Conservation (phyloP, 37 sponge, comb jelly and placozoan species). For the Ephydatia muelleri region DNA sequence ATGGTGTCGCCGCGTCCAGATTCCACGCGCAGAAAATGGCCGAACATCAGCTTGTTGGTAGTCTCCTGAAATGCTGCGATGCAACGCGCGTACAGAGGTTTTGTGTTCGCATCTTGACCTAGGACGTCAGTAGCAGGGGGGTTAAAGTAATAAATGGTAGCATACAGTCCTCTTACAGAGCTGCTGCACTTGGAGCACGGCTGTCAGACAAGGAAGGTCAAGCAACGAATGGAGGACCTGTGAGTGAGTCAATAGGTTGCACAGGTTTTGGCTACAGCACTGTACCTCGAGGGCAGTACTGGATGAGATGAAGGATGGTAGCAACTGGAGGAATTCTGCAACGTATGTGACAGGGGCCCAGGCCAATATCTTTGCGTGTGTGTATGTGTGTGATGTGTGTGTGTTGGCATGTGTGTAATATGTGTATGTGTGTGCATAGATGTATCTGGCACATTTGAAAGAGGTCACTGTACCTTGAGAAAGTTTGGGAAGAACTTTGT, state of each 20-base stretch:
- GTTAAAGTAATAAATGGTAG: neutral
- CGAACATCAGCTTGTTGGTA: slow-evolving; percentile 73
- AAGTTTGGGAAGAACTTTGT: slow-evolving; percentile 84
- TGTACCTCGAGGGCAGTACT: slow-evolving; percentile 76
- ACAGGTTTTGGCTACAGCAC: too few species aligned
- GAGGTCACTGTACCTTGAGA: slow-evolving; percentile 58
- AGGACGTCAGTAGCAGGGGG: neutral
- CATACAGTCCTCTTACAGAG: neutral
- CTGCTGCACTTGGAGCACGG: slow-evolving; percentile 75
- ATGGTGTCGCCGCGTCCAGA: slow-evolving; percentile 91
- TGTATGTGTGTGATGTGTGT: neutral
- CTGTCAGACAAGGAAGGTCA: slow-evolving; percentile 86
- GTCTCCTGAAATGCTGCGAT: slow-evolving; percentile 58
- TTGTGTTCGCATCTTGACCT: neutral
- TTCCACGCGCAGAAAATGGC: slow-evolving; percentile 78
- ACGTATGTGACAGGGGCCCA: slow-evolving; percentile 85
- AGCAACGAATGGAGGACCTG: slow-evolving; percentile 86
- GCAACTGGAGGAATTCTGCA: slow-evolving; percentile 75
- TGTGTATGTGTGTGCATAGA: neutral
- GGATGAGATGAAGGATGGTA: slow-evolving; percentile 70
- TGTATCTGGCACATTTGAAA: neutral
- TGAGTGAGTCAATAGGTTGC: neutral
- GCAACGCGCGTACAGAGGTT: slow-evolving; percentile 43
- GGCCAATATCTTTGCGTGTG: slow-evolving; percentile 71
- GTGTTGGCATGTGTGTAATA: neutral